These are phyloP conservation scores for Luperina nickerlii DNA, from an alignment of 2,888 invertebrate genomes.

Conservation along the genomic window DNA sequence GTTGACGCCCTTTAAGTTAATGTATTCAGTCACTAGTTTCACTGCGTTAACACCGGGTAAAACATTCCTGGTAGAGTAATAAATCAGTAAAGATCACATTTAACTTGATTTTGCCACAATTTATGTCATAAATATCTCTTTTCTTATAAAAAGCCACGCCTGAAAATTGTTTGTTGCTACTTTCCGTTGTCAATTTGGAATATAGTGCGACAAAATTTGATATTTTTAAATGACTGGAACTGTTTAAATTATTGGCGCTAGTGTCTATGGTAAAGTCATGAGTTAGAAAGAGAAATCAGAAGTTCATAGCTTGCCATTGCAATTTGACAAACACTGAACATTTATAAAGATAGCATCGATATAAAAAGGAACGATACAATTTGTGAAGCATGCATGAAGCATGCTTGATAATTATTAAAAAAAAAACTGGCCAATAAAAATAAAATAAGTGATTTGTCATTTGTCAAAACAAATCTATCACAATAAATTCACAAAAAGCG, in stretches of 20 bases:
- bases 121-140: slow-evolving; percentile 68
- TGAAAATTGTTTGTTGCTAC: slow-evolving; percentile 72
- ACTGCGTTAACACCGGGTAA: slow-evolving; percentile 30
- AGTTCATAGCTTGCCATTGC: background rate
- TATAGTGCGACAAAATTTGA: slow-evolving; percentile 1
- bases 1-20: slow-evolving; percentile 68
- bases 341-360: slow-evolving; percentile 32
- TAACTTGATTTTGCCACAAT: slow-evolving; percentile 32
- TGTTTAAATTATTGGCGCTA: slow-evolving; percentile 17
- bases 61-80: slow-evolving; percentile 28
- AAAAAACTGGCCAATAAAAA: background rate
- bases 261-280: background rate
- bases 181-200: slow-evolving; percentile 63
- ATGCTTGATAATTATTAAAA: background rate
- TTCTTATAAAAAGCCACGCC: slow-evolving; percentile 73
- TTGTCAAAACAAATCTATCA: slow-evolving; percentile 10
- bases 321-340: background rate
- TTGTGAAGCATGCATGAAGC: slow-evolving; percentile 19
- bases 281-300: slow-evolving; percentile 32
- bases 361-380: background rate
- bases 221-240: background rate
- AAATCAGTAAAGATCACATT: slow-evolving; percentile 27
- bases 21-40: slow-evolving; percentile 47
- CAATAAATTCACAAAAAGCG: background rate
- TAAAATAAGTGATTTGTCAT: background rate